These are phyloP conservation scores for Lithobates sylvaticus DNA, from an alignment of 2,797 vertebrate species.

Conservation along the genomic window DNA sequence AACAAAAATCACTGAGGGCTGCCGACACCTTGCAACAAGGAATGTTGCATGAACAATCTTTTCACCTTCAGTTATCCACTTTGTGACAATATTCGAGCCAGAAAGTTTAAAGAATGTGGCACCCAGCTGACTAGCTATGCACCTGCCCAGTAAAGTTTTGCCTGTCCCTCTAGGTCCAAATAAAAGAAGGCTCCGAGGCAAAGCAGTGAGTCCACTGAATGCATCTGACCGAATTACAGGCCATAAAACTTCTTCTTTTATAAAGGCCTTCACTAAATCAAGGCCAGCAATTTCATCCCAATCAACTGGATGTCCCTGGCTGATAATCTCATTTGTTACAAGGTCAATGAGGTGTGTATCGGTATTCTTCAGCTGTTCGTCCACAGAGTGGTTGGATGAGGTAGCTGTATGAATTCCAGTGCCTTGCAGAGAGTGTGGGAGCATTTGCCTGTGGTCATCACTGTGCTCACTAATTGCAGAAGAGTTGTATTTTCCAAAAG, in stretches of 20 bases:
- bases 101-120: constrained; percentile 93
- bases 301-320: constrained; percentile 93
- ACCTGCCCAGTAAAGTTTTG: constrained; percentile 93
- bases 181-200: constrained; percentile 96
- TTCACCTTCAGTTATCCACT: constrained; percentile 96
- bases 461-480: constrained; percentile 88
- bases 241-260: constrained; percentile 98
- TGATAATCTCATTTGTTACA: constrained; percentile 96
- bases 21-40: constrained; percentile 94
- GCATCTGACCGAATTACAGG: constrained; percentile 97
- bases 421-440: constrained; percentile 87
- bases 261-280: constrained; percentile 93
- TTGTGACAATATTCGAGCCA: constrained; percentile 92
- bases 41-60: constrained; percentile 96
- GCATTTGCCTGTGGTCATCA: constrained; percentile 92
- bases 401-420: constrained; percentile 89
- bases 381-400: constrained; percentile 92
- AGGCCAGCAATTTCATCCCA: constrained; percentile 98
- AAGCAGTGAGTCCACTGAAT: constrained; percentile 91
- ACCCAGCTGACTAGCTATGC: constrained; percentile 95
- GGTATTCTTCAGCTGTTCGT: constrained; percentile 97
- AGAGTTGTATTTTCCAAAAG: constrained; percentile 92
- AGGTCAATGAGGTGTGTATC: constrained; percentile 94
- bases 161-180: constrained; percentile 98
- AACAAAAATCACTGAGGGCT: constrained; percentile 95